phyloP scores from a whole-genome alignment of 2,888 invertebrate genomes.

The Clostera curtula region DNA sequence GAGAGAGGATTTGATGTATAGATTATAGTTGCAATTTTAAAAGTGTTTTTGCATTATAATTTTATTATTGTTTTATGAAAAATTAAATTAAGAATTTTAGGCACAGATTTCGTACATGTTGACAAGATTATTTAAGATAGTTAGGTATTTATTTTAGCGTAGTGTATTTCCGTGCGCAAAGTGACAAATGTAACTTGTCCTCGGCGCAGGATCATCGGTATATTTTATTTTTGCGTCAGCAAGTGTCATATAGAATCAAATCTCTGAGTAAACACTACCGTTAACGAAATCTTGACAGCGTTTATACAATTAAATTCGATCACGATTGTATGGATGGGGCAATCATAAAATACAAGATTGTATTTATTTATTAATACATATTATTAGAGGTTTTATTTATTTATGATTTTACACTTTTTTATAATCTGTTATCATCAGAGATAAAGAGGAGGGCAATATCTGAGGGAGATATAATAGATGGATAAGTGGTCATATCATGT shows the following conservation, averaged over 20 bases:
- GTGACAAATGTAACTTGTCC: slow-evolving; percentile 51
- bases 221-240: slow-evolving; percentile 38
- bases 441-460: slow-evolving; percentile 56
- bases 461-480: slow-evolving; percentile 44
- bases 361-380: slow-evolving; percentile 27
- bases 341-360: slow-evolving; percentile 44
- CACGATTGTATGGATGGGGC: slow-evolving; percentile 43
- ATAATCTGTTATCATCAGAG: slow-evolving; percentile 29
- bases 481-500: slow-evolving; percentile 68
- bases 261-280: slow-evolving; percentile 32
- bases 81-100: slow-evolving; percentile 67
- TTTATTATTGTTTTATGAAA: slow-evolving; percentile 74
- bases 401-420: slow-evolving; percentile 6
- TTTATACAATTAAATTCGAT: slow-evolving; percentile 34
- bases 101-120: slow-evolving; percentile 68
- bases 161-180: slow-evolving; percentile 61
- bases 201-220: slow-evolving; percentile 39
- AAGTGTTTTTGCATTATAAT: slow-evolving; percentile 75
- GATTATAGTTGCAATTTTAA: slow-evolving; percentile 72
- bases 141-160: slow-evolving; percentile 75
- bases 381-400: slow-evolving; percentile 12
- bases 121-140: slow-evolving; percentile 74
- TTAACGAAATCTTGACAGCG: slow-evolving; percentile 36
- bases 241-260: slow-evolving; percentile 61
- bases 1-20: slow-evolving; percentile 71